Percentiles rank a stretch among this genome's conserved stretches.
phyloP scores from a whole-genome alignment of 2,797 vertebrate species.

The Falco concolor region DNA sequence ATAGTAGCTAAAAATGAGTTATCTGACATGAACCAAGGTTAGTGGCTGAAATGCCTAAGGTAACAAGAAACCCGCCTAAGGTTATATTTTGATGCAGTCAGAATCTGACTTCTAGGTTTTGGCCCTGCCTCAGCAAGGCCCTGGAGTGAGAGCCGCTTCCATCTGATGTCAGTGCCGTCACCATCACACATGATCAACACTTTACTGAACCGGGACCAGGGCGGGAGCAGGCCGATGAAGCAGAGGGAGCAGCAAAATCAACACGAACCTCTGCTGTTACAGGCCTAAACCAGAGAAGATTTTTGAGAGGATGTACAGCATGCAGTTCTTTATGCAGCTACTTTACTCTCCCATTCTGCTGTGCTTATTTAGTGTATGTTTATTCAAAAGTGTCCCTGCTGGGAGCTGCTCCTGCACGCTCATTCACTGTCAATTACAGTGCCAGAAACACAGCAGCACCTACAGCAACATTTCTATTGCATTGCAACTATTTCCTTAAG shows the following conservation, averaged over 20 bases:
- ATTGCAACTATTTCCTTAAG: slow-evolving; percentile 6
- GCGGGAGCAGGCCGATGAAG: neutral
- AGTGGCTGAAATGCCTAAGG: neutral
- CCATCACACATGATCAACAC: neutral
- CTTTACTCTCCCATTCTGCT: neutral
- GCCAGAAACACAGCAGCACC: slow-evolving; percentile 14
- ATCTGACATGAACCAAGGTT: neutral
- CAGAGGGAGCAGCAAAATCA: neutral
- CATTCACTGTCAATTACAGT: slow-evolving; percentile 8
- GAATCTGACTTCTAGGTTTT: neutral
- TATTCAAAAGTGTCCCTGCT: neutral
- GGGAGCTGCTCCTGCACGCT: neutral
- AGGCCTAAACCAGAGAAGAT: neutral
- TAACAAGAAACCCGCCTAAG: neutral
- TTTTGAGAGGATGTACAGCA: neutral
- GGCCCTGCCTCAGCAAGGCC: neutral
- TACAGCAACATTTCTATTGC: neutral
- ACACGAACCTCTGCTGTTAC: neutral
- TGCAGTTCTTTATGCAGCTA: neutral
- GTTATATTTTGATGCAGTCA: neutral
- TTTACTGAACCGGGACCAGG: neutral
- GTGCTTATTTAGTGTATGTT: neutral
- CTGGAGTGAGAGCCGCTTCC: rapidly evolving
- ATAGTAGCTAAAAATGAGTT: neutral
- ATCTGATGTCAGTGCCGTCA: neutral